Evolutionary conservation across 2,797 vertebrate species (phyloP).

Genomic region (Falco columbarius): DNA sequence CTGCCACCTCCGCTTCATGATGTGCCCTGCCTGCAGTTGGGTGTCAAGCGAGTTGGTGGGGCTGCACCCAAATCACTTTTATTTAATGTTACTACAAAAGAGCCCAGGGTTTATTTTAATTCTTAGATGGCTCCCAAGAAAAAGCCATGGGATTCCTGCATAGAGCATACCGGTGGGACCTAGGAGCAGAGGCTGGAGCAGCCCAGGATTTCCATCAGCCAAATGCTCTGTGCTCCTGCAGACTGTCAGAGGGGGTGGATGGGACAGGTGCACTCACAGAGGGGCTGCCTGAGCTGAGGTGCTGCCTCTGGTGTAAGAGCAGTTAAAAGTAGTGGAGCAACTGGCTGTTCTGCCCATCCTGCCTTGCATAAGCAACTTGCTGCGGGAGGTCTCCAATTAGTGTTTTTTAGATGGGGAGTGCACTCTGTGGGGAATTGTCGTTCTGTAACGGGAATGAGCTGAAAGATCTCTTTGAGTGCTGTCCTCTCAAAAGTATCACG

Average conservation of each 20-base stretch:
- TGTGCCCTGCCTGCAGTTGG: neutral
- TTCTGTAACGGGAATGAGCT: neutral
- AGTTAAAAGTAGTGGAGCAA: neutral
- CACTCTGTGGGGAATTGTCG: fast-evolving
- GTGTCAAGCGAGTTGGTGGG: neutral
- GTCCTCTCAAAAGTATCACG: neutral
- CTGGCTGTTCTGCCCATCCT: neutral
- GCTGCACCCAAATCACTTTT: neutral
- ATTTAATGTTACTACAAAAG: neutral
- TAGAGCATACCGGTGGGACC: fast-evolving
- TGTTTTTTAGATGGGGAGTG: neutral
- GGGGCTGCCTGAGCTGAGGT: neutral
- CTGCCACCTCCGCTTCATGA: fast-evolving
- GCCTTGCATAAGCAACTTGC: neutral
- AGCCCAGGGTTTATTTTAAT: neutral
- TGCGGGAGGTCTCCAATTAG: neutral
- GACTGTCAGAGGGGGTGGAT: fast-evolving
- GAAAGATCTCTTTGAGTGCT: fast-evolving
- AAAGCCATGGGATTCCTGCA: fast-evolving
- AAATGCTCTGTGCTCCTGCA: fast-evolving
- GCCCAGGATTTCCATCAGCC: fast-evolving
- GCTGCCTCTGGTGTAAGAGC: neutral
- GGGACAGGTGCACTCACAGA: no score
- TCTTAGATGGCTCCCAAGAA: neutral
- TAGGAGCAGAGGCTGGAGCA: neutral